These are phyloP conservation scores for Pelodiscus sinensis DNA, from an alignment of 2,113 vertebrate genomes.

Conservation along the genomic window DNA sequence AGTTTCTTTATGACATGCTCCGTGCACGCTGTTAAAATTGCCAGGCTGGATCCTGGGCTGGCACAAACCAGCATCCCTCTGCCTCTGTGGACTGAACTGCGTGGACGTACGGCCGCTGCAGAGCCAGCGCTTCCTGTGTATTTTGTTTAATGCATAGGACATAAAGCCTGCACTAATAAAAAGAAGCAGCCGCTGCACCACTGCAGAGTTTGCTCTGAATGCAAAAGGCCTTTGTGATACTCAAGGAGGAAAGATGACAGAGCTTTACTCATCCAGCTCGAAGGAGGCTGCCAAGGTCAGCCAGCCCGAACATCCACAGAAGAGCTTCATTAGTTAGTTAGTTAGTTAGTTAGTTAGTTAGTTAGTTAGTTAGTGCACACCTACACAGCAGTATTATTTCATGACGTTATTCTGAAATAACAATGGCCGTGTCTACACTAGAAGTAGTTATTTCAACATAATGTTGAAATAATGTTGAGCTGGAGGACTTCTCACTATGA, in stretches of 20 bases:
- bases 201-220: background rate
- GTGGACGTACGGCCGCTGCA: background rate
- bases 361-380: too few species aligned
- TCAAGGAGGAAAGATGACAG: background rate
- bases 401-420: too few species aligned
- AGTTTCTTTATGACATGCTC: background rate
- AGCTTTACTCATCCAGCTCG: background rate
- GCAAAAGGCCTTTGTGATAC: background rate
- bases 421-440: too few species aligned
- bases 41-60: background rate
- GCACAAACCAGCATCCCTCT: background rate
- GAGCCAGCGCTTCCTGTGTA: background rate
- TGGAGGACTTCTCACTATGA: too few species aligned
- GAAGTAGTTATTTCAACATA: too few species aligned
- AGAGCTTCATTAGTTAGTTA: background rate
- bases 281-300: background rate
- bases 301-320: background rate
- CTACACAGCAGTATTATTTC: too few species aligned
- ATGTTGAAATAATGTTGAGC: too few species aligned
- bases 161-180: rapidly evolving
- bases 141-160: background rate
- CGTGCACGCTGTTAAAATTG: background rate
- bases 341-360: background rate
- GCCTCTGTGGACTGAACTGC: background rate
- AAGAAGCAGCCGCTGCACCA: background rate